A percentile compares a stretch with the other conserved stretches of the same genome.
Conservation (phyloP, 64 coral and sea anemone genomes). For the Anthopleura sola region DNA sequence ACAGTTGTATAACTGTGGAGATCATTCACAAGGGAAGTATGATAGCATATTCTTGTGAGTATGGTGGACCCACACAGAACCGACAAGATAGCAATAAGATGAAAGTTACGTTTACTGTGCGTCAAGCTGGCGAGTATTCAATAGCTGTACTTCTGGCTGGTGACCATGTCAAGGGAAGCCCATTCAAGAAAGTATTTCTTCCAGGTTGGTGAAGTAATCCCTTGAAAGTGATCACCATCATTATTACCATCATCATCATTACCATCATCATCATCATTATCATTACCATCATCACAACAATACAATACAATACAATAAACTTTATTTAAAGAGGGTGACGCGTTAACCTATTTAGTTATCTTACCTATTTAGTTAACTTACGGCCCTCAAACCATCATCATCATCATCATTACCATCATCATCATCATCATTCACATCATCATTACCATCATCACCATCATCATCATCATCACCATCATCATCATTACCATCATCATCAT, state of each 20-base stretch:
- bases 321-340: too few species aligned
- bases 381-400: too few species aligned
- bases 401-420: too few species aligned
- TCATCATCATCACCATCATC: too few species aligned
- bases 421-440: too few species aligned
- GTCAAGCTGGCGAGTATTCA: conserved; percentile 69
- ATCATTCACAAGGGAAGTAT: conserved; percentile 46
- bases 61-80: conserved; percentile 38
- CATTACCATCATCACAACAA: too few species aligned
- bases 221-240: background rate
- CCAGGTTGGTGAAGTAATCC: conserved; percentile 59
- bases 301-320: too few species aligned
- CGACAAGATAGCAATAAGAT: conserved; percentile 33
- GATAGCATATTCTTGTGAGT: conserved; percentile 45
- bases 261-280: too few species aligned
- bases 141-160: conserved; percentile 67
- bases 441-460: too few species aligned
- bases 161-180: conserved; percentile 63
- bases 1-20: conserved; percentile 54
- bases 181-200: conserved; percentile 76
- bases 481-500: too few species aligned
- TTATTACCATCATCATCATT: background rate
- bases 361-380: too few species aligned
- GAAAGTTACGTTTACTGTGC: conserved; percentile 81
- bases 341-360: too few species aligned